Base-by-base conservation (phyloP, 1,140 invertebrate species). In the Drosophila mauritiana region DNA sequence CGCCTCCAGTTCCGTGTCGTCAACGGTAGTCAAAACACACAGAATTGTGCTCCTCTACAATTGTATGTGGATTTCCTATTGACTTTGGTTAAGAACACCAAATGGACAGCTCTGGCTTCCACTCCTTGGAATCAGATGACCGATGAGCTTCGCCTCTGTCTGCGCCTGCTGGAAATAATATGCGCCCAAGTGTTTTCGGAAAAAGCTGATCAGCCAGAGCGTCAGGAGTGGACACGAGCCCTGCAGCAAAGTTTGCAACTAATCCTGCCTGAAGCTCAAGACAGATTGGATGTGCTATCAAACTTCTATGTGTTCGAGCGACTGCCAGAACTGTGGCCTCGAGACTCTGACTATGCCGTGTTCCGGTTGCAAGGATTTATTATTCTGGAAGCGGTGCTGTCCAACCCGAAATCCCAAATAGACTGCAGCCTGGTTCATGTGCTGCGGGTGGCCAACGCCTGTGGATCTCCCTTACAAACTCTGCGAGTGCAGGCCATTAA, bases 271-370 rank as follows among this genome's bases (percentile, higher is more conserved):
- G 86, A 80, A 37, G 15, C 92, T 1, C 92, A 92, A 69, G 88
- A 93, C 12, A 94, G 93, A 76, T 90, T 94, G 15, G 92, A 94
- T 4, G 93, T 94, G 25, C 75, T 94, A 3, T 91, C 92, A 7
- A 94, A 94, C 75, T 93, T 94, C 27, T 92, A 80, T 51, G 62
- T 92, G 0, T 80, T 91, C 27, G 88, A 91, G 15, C 31, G 48
- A 0, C 12, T 91, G 46, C 49, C 72, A 0, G 39, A 78, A 4
- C 0, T 80, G 6, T 77, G 55, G 42, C 34, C 58, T 0, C 8
- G 43, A 0, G 25, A 40, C 8, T 37, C 49, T 0, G 73, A 90
- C 1, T 90, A 86, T 49, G 39, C 81, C 0, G 37, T 83, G 12
- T 40, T 86, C 8, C 84, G 90, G 0, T 10, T 92, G 34, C 73